Percentiles rank a stretch among this genome's conserved stretches.
Evolutionary conservation across 2,888 invertebrate species (phyloP).

Genomic region (Chaetogeoica ovagalla): DNA sequence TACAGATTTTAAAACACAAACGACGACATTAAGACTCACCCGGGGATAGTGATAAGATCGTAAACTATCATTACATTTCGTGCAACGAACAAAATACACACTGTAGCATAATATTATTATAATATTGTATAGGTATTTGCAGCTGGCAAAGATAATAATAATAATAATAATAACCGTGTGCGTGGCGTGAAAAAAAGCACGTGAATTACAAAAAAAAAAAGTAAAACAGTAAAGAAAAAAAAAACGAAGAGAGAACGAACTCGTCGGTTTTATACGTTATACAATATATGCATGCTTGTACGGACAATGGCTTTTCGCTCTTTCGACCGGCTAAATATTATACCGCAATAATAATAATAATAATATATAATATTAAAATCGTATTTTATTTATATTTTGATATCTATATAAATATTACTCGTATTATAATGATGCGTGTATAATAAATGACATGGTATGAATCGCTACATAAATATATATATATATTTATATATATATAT

Average conservation of each 20-base stretch:
- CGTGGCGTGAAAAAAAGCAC: slow-evolving; percentile 19
- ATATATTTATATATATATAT: too few species aligned
- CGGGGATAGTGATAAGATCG: too few species aligned
- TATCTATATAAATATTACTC: background rate
- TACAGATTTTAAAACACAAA: too few species aligned
- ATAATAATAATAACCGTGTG: background rate
- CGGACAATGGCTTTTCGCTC: slow-evolving; percentile 49
- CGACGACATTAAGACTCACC: too few species aligned
- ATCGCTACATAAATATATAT: background rate
- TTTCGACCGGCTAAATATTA: slow-evolving; percentile 19
- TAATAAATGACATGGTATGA: background rate
- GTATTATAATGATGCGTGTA: background rate
- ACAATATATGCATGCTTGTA: slow-evolving; percentile 30
- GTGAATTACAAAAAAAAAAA: background rate
- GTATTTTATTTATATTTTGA: slow-evolving; percentile 3
- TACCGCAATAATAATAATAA: background rate
- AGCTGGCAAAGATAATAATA: too few species aligned
- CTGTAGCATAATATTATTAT: too few species aligned
- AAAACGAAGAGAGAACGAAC: slow-evolving; percentile 21
- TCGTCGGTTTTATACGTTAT: slow-evolving; percentile 23
- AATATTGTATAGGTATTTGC: background rate
- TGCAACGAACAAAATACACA: too few species aligned
- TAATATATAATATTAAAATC: slow-evolving; percentile 1
- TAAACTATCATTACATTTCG: too few species aligned
- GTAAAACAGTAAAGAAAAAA: background rate